A percentile compares a stretch with the other conserved stretches of the same genome.
Conservation (phyloP, 2,888 invertebrate genomes). For the Lamproptera curius region DNA sequence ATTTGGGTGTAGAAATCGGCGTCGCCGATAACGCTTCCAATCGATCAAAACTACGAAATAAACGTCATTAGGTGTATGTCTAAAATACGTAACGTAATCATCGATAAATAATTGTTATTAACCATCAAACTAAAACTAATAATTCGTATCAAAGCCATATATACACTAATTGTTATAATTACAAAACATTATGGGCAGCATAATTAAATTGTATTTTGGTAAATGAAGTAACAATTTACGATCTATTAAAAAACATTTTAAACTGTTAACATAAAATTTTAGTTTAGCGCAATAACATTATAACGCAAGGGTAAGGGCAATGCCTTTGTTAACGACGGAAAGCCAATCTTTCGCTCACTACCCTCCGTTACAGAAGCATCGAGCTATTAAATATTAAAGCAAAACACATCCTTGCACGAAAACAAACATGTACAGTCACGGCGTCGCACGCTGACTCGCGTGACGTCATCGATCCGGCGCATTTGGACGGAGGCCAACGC, state of each 20-base stretch:
- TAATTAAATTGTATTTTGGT: too few species aligned
- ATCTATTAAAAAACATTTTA: too few species aligned
- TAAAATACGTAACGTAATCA: not conserved
- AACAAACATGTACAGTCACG: conserved; percentile 43
- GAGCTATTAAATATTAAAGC: conserved; percentile 27
- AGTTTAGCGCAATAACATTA: too few species aligned
- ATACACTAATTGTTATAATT: too few species aligned
- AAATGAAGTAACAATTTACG: too few species aligned
- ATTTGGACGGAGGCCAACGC: conserved; percentile 67
- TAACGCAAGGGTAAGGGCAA: too few species aligned
- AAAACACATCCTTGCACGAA: too few species aligned
- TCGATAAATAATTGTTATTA: not conserved
- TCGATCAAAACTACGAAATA: not conserved
- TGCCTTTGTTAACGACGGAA: too few species aligned
- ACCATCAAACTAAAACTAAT: conserved; percentile 10
- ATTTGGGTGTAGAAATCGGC: conserved; percentile 4
- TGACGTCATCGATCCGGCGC: conserved; percentile 64
- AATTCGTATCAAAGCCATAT: too few species aligned
- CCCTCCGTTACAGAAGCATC: conserved; percentile 15
- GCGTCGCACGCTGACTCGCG: conserved; percentile 53
- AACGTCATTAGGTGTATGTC: not conserved
- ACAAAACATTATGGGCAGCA: too few species aligned
- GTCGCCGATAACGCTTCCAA: not conserved
- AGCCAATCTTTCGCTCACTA: not conserved
- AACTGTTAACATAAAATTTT: too few species aligned